Conservation (phyloP, 2,113 vertebrate genomes). For the Anguilla japonica region DNA sequence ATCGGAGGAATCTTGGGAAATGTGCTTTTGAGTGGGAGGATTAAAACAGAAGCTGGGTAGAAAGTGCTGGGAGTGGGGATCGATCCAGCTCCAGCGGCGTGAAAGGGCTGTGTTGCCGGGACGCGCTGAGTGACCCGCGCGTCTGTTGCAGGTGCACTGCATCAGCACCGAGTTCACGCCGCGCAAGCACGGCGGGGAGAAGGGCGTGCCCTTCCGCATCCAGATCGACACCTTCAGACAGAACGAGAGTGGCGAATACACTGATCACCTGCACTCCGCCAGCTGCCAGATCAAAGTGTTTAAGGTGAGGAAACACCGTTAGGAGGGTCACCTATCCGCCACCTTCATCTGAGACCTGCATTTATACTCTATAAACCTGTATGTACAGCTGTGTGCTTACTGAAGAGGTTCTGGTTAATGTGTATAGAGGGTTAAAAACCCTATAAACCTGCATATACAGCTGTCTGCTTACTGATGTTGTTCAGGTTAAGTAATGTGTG, state of each 20-base stretch:
- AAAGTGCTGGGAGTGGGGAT: too few relatives aligned
- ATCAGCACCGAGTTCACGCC: slow-evolving; percentile 84
- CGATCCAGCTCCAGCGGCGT: not conserved
- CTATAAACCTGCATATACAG: too few relatives aligned
- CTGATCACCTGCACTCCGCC: slow-evolving; percentile 80
- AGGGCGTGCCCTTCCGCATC: slow-evolving; percentile 80
- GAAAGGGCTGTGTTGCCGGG: not conserved
- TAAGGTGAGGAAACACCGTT: slow-evolving; percentile 64
- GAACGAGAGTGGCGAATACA: slow-evolving; percentile 77
- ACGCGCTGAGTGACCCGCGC: not conserved
- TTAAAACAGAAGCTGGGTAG: not conserved
- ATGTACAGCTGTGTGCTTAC: too few relatives aligned
- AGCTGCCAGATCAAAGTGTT: slow-evolving; percentile 85
- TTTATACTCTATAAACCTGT: too few relatives aligned
- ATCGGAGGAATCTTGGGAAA: not conserved
- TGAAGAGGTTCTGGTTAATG: too few relatives aligned
- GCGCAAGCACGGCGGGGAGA: slow-evolving; percentile 78
- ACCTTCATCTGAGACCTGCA: not conserved
- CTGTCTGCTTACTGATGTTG: too few relatives aligned
- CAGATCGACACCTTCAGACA: slow-evolving; percentile 81
- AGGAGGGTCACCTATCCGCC: too few relatives aligned
- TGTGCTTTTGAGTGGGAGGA: not conserved
- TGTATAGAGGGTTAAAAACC: too few relatives aligned
- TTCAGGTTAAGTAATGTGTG: too few relatives aligned
- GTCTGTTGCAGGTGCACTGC: slow-evolving; percentile 72